Conservation (phyloP, 1,140 invertebrate genomes). For the Drosophila cardini region DNA sequence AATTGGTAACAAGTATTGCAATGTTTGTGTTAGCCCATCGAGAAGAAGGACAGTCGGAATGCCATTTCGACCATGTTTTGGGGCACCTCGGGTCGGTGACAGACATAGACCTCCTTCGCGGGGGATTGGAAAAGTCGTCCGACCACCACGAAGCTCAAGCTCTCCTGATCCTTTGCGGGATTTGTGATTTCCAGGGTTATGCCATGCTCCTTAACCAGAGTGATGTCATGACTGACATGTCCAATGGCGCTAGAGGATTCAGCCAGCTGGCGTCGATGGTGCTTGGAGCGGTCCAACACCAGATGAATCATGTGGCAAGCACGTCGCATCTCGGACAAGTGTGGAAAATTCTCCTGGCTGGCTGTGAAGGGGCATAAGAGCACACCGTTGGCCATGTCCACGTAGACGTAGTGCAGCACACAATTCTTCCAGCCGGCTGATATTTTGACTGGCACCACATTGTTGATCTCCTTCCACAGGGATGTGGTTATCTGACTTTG, state of each 20-base stretch:
- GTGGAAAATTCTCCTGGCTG: conserved; percentile 84
- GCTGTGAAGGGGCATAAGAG: conserved; percentile 69
- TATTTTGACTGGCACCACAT: conserved; percentile 87
- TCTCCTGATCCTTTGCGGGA: conserved; percentile 21
- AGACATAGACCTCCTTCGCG: conserved; percentile 91
- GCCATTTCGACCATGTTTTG: conserved; percentile 93
- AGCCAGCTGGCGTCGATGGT: conserved; percentile 86
- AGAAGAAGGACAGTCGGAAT: conserved; percentile 88
- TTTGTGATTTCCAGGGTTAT: conserved; percentile 59
- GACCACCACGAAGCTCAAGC: conserved; percentile 84
- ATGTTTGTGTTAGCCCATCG: conserved; percentile 58
- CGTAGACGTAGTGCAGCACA: conserved; percentile 74
- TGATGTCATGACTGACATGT: conserved; percentile 88
- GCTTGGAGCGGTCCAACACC: conserved; percentile 88
- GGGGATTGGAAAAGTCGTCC: conserved; percentile 89
- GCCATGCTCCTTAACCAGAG: conserved; percentile 87
- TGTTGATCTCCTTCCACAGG: conserved; percentile 89
- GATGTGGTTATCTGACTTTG: conserved; percentile 89
- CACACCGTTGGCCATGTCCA: conserved; percentile 73
- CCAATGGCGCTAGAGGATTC: conserved; percentile 85
- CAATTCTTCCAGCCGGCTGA: conserved; percentile 79
- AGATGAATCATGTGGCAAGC: conserved; percentile 89
- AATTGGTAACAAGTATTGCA: conserved; percentile 11
- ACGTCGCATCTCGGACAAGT: conserved; percentile 88
- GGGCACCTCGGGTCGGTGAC: conserved; percentile 91